Percentiles rank a stretch among this genome's conserved stretches.
phyloP scores from a whole-genome alignment of 2,113 vertebrate species.

The Laterallus jamaicensis region DNA sequence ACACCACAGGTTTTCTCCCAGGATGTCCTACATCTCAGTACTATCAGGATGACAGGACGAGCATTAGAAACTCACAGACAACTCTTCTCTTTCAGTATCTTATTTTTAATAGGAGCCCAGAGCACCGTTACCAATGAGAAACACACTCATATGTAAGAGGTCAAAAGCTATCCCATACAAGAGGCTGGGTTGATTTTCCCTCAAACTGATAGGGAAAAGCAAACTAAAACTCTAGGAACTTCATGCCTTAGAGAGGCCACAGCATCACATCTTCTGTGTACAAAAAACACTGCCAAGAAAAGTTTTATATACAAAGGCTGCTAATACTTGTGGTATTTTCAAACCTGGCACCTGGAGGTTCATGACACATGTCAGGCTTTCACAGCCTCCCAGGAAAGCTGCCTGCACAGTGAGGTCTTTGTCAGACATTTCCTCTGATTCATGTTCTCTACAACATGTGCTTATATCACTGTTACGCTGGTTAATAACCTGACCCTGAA shows the following conservation, averaged over 20 bases:
- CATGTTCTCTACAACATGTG: neutral
- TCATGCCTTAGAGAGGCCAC: neutral
- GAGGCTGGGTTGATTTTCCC: neutral
- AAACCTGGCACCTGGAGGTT: neutral
- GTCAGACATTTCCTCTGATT: conserved; percentile 47
- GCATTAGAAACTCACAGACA: neutral
- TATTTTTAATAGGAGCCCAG: neutral
- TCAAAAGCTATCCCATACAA: neutral
- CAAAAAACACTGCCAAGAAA: neutral
- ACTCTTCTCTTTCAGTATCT: neutral
- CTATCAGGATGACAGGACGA: neutral
- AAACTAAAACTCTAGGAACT: conserved; percentile 15
- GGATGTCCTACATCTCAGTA: neutral
- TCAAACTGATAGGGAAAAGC: neutral
- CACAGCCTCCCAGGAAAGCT: conserved; percentile 16
- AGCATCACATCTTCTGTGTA: neutral
- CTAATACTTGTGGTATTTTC: conserved; percentile 29
- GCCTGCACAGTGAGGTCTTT: conserved; percentile 32
- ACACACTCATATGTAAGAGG: neutral
- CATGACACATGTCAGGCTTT: neutral
- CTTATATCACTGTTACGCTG: conserved; percentile 42
- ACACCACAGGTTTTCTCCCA: neutral
- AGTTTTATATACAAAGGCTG: neutral
- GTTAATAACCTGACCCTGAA: conserved; percentile 67
- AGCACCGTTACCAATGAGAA: neutral